Evolutionary conservation across 2,888 invertebrate genomes (phyloP).

Genomic region (Plebejus melissa): DNA sequence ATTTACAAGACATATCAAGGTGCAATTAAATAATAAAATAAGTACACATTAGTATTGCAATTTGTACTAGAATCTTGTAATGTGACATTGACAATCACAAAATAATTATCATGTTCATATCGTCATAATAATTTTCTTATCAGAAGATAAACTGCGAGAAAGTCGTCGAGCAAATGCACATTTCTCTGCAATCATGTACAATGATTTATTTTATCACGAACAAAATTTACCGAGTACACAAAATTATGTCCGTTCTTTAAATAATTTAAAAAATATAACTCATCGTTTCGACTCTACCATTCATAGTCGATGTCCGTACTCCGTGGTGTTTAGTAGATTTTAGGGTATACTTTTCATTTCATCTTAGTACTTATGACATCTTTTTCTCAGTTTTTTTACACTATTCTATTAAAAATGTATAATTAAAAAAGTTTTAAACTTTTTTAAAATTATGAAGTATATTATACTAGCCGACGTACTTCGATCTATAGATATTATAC

Average conservation of each 20-base stretch:
- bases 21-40: not conserved
- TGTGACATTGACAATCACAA: conserved; percentile 4
- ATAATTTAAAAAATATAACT: no score
- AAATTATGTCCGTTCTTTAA: not conserved
- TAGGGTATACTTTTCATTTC: no score
- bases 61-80: not conserved
- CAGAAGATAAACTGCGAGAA: conserved; percentile 7
- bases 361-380: no score
- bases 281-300: not conserved
- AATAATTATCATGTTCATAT: conserved; percentile 16
- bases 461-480: no score
- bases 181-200: not conserved
- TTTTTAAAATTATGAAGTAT: no score
- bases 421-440: no score
- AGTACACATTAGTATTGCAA: not conserved
- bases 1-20: not conserved
- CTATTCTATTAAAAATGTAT: no score
- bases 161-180: not conserved
- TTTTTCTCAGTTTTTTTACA: no score
- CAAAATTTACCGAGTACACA: not conserved
- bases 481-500: no score
- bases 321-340: no score
- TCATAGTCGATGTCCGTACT: not conserved
- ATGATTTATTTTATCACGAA: not conserved
- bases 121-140: conserved; percentile 7